These are phyloP conservation scores for Harpegnathos saltator DNA, from an alignment of 1,140 invertebrate species.

Conservation along the genomic window DNA sequence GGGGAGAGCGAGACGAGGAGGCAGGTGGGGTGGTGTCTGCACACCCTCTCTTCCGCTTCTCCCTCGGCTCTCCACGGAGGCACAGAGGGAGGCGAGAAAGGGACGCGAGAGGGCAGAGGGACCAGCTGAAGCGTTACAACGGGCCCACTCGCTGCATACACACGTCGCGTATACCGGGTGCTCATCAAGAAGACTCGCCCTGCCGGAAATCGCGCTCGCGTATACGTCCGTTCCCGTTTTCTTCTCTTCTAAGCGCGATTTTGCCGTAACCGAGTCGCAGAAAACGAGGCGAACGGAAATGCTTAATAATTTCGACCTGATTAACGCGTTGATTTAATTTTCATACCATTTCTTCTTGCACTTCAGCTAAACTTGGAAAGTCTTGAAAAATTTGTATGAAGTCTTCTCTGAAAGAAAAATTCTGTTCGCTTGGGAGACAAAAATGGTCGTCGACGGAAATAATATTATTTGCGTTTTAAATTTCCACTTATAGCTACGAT, in stretches of 20 bases:
- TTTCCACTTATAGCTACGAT: too few relatives aligned
- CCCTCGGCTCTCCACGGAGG: constrained; percentile 37
- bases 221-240: too few relatives aligned
- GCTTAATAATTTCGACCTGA: not conserved
- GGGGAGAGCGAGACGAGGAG: constrained; percentile 59
- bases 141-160: constrained; percentile 78
- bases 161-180: constrained; percentile 74
- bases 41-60: constrained; percentile 68
- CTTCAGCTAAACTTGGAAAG: not conserved
- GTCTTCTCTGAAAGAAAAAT: not conserved
- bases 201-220: not conserved
- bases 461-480: not conserved
- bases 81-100: constrained; percentile 43
- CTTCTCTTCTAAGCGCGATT: too few relatives aligned
- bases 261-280: too few relatives aligned
- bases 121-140: constrained; percentile 82
- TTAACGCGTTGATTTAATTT: not conserved
- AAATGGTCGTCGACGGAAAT: not conserved
- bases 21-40: constrained; percentile 81
- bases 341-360: not conserved
- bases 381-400: too few relatives aligned
- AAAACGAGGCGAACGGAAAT: not conserved
- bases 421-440: not conserved
- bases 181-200: constrained; percentile 53
- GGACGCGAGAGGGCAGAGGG: constrained; percentile 58